Base-by-base conservation (phyloP, 1,140 invertebrate genomes). In the Zaprionus lachaisei region DNA sequence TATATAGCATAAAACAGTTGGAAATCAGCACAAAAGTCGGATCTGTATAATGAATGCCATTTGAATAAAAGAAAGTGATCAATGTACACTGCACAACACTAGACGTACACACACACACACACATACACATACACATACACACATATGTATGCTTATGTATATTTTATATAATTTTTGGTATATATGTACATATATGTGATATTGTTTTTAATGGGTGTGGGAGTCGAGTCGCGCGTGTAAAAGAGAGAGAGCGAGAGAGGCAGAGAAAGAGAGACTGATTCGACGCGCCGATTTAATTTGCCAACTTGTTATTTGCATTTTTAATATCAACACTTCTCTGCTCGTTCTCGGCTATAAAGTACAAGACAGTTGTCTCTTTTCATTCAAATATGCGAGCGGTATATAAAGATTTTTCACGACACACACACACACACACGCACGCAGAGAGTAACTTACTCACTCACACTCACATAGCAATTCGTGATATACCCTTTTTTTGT, bases 281-380 rank as follows among this genome's bases (percentile, higher is more conserved):
- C 34, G 72, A 65, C 77, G 62, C 74, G 60, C 38, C 81, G 67
- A 85, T 90, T 75, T 81, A 81, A 89, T 90, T 85, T 85, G 75
- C 81, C 76, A 80, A 79, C 72, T 81, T 80, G 44, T 79, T 73
- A 47, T 89, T 90, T 85, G 67, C 72, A 89, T 90, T 82, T 89
- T 85, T 85, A 89, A 89, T 85, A 81, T 89, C 76, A 90, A 91
- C 85, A 89, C 85, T 85, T 83, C 78, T 85, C 78, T 85, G 79
- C 73, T 85, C 68, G 79, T 70, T 72, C 72, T 72, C 72, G 69
- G 49, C 54, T 84, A 76, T 86, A 70, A 63, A 65, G 64, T 58
- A 71, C 47, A 67, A 85, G 81, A 90, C 85, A 82, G 82, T 91
- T 91, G 85, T 89, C 85, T 85, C 85, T 90, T 89, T 90, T 55